These are phyloP conservation scores for Nasua narica DNA, from an alignment of 2,797 vertebrate genomes.

Conservation along the genomic window DNA sequence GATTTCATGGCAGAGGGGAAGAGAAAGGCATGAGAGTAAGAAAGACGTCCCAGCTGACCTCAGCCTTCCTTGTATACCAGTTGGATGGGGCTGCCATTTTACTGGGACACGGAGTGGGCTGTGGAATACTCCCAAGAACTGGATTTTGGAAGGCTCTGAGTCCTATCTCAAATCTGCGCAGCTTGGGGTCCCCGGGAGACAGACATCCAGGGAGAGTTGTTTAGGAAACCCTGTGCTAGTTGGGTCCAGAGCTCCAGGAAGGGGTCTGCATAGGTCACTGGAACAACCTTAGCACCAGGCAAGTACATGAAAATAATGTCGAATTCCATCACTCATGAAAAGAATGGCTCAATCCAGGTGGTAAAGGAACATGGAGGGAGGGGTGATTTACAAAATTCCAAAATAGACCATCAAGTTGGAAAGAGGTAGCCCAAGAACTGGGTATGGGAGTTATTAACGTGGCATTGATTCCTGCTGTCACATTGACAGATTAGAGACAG, in stretches of 20 bases:
- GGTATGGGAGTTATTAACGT: not conserved
- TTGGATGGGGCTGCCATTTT: not conserved
- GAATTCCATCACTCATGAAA: not conserved
- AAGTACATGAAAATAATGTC: not conserved
- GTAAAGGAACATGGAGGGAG: not conserved
- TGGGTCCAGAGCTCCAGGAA: not conserved
- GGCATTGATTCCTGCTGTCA: not conserved
- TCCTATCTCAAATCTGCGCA: not conserved
- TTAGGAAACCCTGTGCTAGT: not conserved
- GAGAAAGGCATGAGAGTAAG: not conserved
- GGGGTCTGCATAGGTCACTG: not conserved
- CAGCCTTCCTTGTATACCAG: not conserved
- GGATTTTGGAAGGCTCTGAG: not conserved
- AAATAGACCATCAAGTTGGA: not conserved
- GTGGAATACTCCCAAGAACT: not conserved
- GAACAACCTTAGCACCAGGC: not conserved
- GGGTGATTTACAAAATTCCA: not conserved
- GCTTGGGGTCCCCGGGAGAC: not conserved
- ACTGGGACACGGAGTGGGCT: not conserved
- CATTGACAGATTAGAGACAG: not conserved
- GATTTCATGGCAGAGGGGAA: not conserved
- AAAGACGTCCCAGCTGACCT: not conserved
- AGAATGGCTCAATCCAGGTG: not conserved
- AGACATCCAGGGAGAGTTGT: not conserved
- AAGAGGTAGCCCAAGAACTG: not conserved